Base-by-base conservation (phyloP, 2,797 vertebrate species). In the Catharus ustulatus region DNA sequence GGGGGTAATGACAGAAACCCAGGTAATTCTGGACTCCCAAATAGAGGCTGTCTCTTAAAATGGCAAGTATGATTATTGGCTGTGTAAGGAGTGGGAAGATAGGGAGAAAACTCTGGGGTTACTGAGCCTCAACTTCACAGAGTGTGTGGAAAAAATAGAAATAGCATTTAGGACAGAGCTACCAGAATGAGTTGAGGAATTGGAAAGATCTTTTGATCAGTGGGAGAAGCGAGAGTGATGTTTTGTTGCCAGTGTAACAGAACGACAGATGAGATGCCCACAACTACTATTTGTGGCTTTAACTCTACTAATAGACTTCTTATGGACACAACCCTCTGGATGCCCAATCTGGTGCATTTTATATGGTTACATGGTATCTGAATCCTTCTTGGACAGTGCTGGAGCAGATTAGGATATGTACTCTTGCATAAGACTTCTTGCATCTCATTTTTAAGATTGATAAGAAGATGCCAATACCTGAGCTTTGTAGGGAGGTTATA, bases 121-220 rank as follows among this genome's bases (percentile, higher is more conserved):
- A 62, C 32, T 61, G 76, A 85, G 38, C 55, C 59, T 93, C 24
- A 93, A 11, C 66, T 84, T 95, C 74, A 94, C 57, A 86, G 58
- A 45, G 13, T 42, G 22, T 42, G 42, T 46, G 27, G 42, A 75
- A 88, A 92, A 89, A 86, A 62, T 59, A 84, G 82, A 92, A 89
- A 48, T 36, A 86, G 10, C 32, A 55, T 81, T 95, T 91, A 91
- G 63, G 58, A 83, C 51, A 91, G 72, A 94, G 46, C 46, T 83
- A 77, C n/a, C 48, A 76, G 59, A 84, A 95, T 61, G 66, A 82
- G 32, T 6, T 58, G 69, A 94, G 69, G 79, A 90, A 73, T 93
- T 9, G 8, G 79, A 91, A 95, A 79, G 77, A 58, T 77, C 68
- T 93, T 93, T 74, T 80, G 52, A 85, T 83, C 24, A 57, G 54